Base-by-base conservation (phyloP, 2,113 vertebrate species). In the Siphamia tubifer region DNA sequence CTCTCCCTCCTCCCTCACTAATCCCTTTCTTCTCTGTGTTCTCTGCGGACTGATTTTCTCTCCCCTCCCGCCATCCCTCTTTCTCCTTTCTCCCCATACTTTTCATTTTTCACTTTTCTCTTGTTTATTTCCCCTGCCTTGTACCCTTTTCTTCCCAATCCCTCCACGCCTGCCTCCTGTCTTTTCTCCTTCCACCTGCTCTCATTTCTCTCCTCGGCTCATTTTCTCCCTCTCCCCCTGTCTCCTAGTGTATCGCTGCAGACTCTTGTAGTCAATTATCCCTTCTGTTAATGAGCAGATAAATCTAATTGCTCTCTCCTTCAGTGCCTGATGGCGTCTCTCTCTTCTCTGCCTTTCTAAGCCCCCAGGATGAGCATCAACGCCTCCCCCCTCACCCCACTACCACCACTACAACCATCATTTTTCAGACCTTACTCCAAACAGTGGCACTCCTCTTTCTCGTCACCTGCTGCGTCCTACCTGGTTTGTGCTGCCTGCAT, bases 281-380 rank as follows among this genome's bases (percentile, higher is more conserved):
- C 84, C 73, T 74, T 70, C 70, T 89, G 88, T 87, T 92, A 92
- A 92, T 90, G 81, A 92, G 88, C 78, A 90, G 91, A 91, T 92
- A 90, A 89, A 90, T 93, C 87, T 91, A 90, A 91, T 90, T 89
- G 90, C 85, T 79, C 81, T 87, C 85, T 88, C 85, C 86, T 86
- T 78, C 73, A 79, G 72, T 74, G 85, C 82, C 82, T 77, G 67
- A 79, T 51, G 54, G 77, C 68, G 40, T 79, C 77, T 83, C 69
- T 77, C 76, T 77, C 69, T n/a, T n/a, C 76, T 39, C 68, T 76
- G 65, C 57, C 77, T 87, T 60, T 68, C 76, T 25, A 74, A 74
- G 71, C 83, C 73, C 38, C 23, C 63, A 61, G 76, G 74, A 79
- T 16, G 28, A 32, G 24, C 74, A 69, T 79, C 80, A 56, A 58